Percentiles rank a stretch among this genome's conserved stretches.
phyloP scores from a whole-genome alignment of 2,113 vertebrate species.

The Coturnix japonica region DNA sequence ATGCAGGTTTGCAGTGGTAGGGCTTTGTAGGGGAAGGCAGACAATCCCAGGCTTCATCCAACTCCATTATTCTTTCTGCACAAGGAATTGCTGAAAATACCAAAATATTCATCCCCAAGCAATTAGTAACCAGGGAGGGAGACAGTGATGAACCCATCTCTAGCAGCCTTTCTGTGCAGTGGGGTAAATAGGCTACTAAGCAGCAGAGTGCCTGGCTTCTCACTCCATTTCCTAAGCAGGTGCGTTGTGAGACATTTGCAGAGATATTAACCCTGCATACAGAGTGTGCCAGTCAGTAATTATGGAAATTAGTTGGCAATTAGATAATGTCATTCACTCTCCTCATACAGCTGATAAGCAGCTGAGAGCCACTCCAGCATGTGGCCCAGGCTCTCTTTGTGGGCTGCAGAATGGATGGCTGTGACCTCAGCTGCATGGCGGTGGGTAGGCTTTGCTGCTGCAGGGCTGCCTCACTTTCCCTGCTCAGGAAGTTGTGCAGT shows the following conservation, averaged over 20 bases:
- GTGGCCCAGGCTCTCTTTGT: neutral
- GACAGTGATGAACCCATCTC: neutral
- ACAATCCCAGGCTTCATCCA: neutral
- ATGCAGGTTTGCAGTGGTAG: neutral
- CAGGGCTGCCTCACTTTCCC: neutral
- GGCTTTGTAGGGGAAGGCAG: neutral
- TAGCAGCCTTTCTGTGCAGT: neutral
- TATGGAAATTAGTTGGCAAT: slow-evolving; percentile 80
- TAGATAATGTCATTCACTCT: slow-evolving; percentile 78
- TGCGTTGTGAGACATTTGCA: slow-evolving; percentile 52
- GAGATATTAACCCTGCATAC: slow-evolving; percentile 66
- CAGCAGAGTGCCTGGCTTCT: neutral
- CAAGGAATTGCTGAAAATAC: slow-evolving; percentile 14
- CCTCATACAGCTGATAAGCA: slow-evolving; percentile 57
- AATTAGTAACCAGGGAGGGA: neutral
- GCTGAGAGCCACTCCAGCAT: slow-evolving; percentile 37
- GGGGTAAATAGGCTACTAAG: neutral
- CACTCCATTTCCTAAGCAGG: slow-evolving; percentile 42
- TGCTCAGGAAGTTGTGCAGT: neutral
- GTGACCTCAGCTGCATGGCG: neutral
- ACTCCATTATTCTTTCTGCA: neutral
- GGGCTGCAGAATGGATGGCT: slow-evolving; percentile 23
- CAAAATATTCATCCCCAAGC: neutral
- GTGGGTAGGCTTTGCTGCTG: rapidly evolving
- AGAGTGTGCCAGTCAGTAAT: slow-evolving; percentile 70